Conservation (phyloP, 2,113 vertebrate species). For the Oreocharis arfaki region DNA sequence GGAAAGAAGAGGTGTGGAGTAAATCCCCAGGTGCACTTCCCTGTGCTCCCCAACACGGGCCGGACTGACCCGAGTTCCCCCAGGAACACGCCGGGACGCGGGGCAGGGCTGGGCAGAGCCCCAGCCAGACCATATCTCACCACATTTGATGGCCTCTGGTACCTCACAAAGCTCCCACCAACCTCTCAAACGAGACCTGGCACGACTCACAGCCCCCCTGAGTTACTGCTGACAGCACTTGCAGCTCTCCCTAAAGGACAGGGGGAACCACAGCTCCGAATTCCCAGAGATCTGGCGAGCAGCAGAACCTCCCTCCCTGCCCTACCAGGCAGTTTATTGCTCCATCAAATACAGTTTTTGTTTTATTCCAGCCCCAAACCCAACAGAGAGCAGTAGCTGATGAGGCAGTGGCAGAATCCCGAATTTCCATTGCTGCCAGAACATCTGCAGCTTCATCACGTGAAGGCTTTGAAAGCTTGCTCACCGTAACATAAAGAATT, state of each 20-base stretch:
- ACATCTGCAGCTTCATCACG: neutral
- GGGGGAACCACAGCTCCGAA: neutral
- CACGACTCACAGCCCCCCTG: neutral
- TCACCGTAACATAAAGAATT: neutral
- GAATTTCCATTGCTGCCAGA: neutral
- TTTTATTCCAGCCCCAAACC: neutral
- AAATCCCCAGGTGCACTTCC: accelerated
- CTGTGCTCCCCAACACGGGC: neutral
- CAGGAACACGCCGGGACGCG: accelerated
- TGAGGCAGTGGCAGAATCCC: neutral
- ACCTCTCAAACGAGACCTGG: neutral
- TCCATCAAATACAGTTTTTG: neutral
- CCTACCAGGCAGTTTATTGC: accelerated
- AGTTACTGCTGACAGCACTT: accelerated
- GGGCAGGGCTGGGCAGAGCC: neutral
- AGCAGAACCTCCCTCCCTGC: neutral
- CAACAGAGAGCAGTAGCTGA: neutral
- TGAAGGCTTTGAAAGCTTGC: neutral
- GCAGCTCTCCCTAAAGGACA: accelerated
- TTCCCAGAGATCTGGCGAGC: neutral
- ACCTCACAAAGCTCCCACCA: accelerated
- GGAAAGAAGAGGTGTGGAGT: neutral
- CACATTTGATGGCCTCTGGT: neutral
- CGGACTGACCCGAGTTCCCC: neutral
- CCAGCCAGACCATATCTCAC: neutral